Evolutionary conservation across 2,113 vertebrate species (phyloP), one percentile per base, ranked within the genome.

Genomic region (Equus quagga): DNA sequence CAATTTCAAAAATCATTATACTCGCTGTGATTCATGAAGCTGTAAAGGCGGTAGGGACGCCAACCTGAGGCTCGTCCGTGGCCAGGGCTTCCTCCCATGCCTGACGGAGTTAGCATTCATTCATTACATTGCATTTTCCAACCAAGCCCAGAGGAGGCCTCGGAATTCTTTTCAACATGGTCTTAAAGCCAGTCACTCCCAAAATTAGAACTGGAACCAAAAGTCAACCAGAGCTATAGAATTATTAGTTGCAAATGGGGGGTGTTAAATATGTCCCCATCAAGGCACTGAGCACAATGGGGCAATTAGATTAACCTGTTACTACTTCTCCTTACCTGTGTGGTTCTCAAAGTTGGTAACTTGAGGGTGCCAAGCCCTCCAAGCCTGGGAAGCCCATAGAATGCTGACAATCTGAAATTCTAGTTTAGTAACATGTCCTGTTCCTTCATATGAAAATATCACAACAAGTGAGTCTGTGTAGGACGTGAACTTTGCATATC

Each of bases 181-280:
- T 10, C 58, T 81, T 41, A 70, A 62, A 81, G 36, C 21, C 60
- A 89, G 12, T 28, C 18, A 44, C 49, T 96, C 49, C 62, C 67
- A 46, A 92, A 70, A 84, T 76, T 36, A 83, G 36, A 96, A 60
- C 8, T 33, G 33, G 17, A 76, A 69, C 56, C 26, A 36, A 91
- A 84, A 41, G 24, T 58, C 18, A 79, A 28, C 46, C 62, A 85
- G 46, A 91, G 5, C 7, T 81, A 36, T 5, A 85, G 23, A 73
- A 76, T 70, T 21, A 81, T 85, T 81, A 67, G 44, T 31, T 82
- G 8, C 26, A 85, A 67, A 28, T 15, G 18, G 6, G 8, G 70
- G 18, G 14, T 73, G 54, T 76, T 80, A 88, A 86, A n/a, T 2
- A 23, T 14, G 33, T 41, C 5, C 9, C 0, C 54, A 33, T 70